phyloP scores from a whole-genome alignment of 2,113 vertebrate genomes.

The Gambusia holbrooki region DNA sequence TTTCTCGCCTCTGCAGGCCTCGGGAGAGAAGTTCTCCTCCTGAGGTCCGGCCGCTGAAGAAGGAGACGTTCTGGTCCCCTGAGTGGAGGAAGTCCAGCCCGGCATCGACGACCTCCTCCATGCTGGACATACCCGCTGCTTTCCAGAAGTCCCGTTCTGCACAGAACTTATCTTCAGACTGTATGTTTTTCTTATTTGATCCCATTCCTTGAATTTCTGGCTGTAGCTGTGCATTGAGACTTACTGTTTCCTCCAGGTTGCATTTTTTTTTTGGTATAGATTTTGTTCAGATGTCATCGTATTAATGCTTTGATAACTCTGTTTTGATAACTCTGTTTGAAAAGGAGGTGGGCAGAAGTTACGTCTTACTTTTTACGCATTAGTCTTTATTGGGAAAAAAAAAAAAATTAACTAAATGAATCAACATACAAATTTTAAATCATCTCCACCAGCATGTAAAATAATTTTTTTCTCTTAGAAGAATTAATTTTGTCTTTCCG shows the following conservation, averaged over 20 bases:
- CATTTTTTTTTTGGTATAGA: not conserved
- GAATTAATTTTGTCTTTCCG: not conserved
- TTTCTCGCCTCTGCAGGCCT: conserved; percentile 24
- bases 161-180: conserved; percentile 83
- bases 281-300: not conserved
- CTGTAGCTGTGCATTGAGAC: not conserved
- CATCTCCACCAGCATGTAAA: too few species aligned
- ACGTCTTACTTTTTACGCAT: too few species aligned
- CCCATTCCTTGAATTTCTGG: not conserved
- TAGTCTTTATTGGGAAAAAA: too few species aligned
- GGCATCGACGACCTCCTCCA: conserved; percentile 37
- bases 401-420: not conserved
- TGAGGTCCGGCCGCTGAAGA: conserved; percentile 71
- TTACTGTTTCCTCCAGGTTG: not conserved
- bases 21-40: conserved; percentile 24
- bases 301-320: too few species aligned
- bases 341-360: too few species aligned
- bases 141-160: conserved; percentile 87
- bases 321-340: too few species aligned
- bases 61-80: conserved; percentile 68
- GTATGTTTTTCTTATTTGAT: conserved; percentile 71
- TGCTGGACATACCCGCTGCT: conserved; percentile 43
- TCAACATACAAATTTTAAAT: not conserved
- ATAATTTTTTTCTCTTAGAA: too few species aligned
- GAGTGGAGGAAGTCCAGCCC: conserved; percentile 73